Evolutionary conservation across 2,113 vertebrate genomes (phyloP).

Genomic region (Mobula hypostoma): DNA sequence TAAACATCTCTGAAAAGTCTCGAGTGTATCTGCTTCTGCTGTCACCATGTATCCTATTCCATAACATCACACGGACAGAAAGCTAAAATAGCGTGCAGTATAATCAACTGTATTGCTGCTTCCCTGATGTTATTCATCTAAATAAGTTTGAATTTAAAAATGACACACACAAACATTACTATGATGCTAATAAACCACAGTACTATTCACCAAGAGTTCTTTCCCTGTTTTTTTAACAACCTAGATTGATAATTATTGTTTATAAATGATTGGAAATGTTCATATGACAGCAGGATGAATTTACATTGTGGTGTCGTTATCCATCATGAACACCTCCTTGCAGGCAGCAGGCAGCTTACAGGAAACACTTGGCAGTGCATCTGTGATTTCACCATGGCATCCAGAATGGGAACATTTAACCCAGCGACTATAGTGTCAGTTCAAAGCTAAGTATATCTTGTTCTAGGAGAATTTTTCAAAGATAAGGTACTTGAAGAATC

Average conservation of each 20-base stretch:
- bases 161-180: neutral
- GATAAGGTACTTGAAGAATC: neutral
- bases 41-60: neutral
- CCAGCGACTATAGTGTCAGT: neutral
- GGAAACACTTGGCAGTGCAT: neutral
- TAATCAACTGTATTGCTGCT: neutral
- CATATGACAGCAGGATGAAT: neutral
- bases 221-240: neutral
- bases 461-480: neutral
- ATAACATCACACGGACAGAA: neutral
- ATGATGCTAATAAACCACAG: neutral
- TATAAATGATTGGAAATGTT: neutral
- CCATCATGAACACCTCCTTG: neutral
- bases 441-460: neutral
- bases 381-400: neutral
- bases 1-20: no score
- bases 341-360: no score
- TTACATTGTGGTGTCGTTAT: neutral
- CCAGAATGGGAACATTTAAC: neutral
- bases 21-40: no score
- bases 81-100: neutral
- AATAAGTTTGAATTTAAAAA: neutral
- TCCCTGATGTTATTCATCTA: neutral
- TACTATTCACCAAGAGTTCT: neutral
- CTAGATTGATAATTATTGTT: neutral